Evolutionary conservation across 30 jellyfish, hydroid and myxozoan species (phyloP).

Genomic region (Rhopilema esculentum): DNA sequence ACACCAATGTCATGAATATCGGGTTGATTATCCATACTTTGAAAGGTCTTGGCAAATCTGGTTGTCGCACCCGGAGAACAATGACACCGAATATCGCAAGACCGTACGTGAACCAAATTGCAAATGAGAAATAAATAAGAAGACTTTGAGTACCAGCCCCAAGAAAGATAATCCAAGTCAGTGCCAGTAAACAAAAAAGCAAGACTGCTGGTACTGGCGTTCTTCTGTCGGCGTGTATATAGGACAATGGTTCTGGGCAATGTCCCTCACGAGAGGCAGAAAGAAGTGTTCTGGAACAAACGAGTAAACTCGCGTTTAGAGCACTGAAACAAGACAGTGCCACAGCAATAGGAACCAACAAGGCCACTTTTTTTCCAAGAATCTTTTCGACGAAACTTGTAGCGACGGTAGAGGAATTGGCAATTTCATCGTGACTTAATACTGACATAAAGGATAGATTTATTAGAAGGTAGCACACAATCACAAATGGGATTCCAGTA

Average conservation of each 20-base stretch:
- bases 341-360: conserved; percentile 10
- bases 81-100: conserved; percentile 24
- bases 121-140: conserved; percentile 7
- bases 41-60: conserved; percentile 44
- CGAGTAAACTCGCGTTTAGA: conserved; percentile 16
- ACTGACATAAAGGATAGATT: conserved; percentile 54
- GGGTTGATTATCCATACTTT: conserved; percentile 51
- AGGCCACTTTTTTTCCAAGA: conserved; percentile 37
- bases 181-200: background rate
- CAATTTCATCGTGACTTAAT: conserved; percentile 36
- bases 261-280: conserved; percentile 64
- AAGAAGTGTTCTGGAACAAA: conserved; percentile 5
- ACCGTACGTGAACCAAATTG: conserved; percentile 27
- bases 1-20: conserved; percentile 10
- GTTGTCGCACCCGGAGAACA: conserved; percentile 7
- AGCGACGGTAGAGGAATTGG: conserved; percentile 64
- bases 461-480: conserved; percentile 39
- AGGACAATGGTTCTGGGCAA: conserved; percentile 22
- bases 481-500: conserved; percentile 71
- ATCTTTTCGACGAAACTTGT: conserved; percentile 34
- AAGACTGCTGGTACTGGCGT: conserved; percentile 43
- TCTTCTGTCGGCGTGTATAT: conserved; percentile 2
- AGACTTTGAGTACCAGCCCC: background rate
- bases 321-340: conserved; percentile 33
- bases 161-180: background rate